Evolutionary conservation across 2,797 vertebrate species (phyloP), one percentile per base, ranked within the genome.

Genomic region (Ctenopoma kingsleyae): DNA sequence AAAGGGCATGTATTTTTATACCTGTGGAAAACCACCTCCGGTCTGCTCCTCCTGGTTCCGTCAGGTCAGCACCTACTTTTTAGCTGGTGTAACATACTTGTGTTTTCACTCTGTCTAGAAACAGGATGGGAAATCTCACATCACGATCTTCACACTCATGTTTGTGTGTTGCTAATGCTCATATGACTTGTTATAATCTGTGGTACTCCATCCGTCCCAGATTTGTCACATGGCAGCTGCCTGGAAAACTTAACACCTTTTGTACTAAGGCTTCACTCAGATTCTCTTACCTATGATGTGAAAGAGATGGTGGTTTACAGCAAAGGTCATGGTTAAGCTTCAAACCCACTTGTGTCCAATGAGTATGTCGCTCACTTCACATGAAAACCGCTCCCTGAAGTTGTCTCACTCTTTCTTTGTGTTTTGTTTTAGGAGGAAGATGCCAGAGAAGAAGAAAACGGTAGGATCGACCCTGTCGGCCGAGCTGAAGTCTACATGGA

Each of bases 401-500:
- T 35, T 6, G 0, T 3, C 41, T 83, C 25, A 22, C 32, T 2
- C 27, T 11, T 0, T 79, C 35, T 49, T 27, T 76, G 25, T 61
- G n/a, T 30, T 58, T 41, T 0, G 6, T 70, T 82, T 0, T 20
- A 94, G 85, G 94, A 93, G 56, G 93, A 92, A 0, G 90, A 89
- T 0, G 67, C 68, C 19, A 68, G 87, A 56, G 85, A 91, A 11
- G 89, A 93, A 7, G 91, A 93, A 59, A 95, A 91, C 38, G 95
- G 96, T 30, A 83, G 97, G 54, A 96, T 98, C 19, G 97, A 98
- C 67, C 98, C 97, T 0, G 88, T 97, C 8, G 97, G 97, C 56
- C 96, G 97, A 27, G 97, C 96, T 0, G 97, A 98, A 83, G 95
- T 96, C 15, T 93, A 95, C 73, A 65, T 96, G 88, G 97, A 98